These are phyloP conservation scores for Oophaga sylvatica DNA, from an alignment of 2,797 vertebrate genomes.

Conservation along the genomic window DNA sequence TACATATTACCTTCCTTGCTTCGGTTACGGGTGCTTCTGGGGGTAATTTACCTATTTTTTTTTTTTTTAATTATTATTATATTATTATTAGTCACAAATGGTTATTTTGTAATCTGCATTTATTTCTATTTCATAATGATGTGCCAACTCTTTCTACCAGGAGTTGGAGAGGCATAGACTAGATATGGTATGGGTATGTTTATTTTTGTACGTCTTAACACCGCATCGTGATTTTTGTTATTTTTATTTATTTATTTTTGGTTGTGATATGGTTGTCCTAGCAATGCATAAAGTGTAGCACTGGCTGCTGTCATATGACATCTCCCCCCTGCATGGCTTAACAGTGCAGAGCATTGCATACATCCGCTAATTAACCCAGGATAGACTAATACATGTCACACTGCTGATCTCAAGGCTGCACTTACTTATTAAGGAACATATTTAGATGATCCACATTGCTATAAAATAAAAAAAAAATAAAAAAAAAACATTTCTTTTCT, in stretches of 20 bases:
- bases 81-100: conserved; percentile 58
- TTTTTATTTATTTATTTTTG: conserved; percentile 64
- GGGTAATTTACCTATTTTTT: conserved; percentile 67
- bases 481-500: neutral
- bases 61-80: neutral
- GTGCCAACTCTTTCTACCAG: conserved; percentile 97
- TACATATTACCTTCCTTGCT: conserved; percentile 83
- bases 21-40: conserved; percentile 81
- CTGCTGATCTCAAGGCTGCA: conserved; percentile 63
- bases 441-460: conserved; percentile 16
- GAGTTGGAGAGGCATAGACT: conserved; percentile 99
- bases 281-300: conserved; percentile 96
- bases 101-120: conserved; percentile 82
- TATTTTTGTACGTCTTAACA: conserved; percentile 94
- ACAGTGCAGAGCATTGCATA: conserved; percentile 90
- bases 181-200: conserved; percentile 99
- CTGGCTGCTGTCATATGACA: conserved; percentile 90
- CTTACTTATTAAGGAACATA: conserved; percentile 66
- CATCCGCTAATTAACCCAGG: conserved; percentile 86
- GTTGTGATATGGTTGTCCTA: conserved; percentile 94
- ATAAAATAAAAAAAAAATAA: neutral
- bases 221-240: conserved; percentile 83
- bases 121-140: conserved; percentile 94
- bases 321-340: conserved; percentile 90
- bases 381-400: conserved; percentile 64